phyloP scores from a whole-genome alignment of 2,113 vertebrate species.

The Mandrillus leucophaeus region DNA sequence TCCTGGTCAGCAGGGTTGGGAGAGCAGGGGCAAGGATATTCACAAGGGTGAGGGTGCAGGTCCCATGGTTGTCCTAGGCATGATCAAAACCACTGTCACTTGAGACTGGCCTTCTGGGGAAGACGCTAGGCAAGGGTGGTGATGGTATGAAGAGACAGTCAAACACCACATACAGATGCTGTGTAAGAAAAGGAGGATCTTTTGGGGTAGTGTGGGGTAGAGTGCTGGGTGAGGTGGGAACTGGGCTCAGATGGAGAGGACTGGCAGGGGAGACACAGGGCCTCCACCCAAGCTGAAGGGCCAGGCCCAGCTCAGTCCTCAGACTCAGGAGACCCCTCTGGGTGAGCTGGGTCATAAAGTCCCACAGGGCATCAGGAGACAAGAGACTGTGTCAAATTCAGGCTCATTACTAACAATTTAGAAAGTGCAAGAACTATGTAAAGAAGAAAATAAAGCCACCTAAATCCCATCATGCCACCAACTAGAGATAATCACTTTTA shows the following conservation, averaged over 20 bases:
- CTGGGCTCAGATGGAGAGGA: not conserved
- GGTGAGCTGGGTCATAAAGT: not conserved
- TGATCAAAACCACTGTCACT: not conserved
- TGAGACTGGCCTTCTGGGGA: not conserved
- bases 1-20: not conserved
- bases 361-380: not conserved
- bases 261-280: not conserved
- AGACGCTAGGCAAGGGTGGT: not conserved
- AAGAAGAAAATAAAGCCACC: not conserved
- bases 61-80: not conserved
- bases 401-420: not conserved
- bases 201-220: too few species aligned
- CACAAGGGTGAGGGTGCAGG: not conserved
- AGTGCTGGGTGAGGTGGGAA: not conserved
- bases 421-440: not conserved
- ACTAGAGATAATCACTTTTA: not conserved
- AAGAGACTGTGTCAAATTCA: not conserved
- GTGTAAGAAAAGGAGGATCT: not conserved
- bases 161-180: not conserved
- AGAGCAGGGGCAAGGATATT: not conserved
- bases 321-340: fast-evolving
- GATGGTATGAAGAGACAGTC: not conserved
- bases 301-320: not conserved
- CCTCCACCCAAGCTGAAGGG: not conserved
- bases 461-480: not conserved